These are phyloP conservation scores for Heliconius aoede DNA, from an alignment of 2,888 invertebrate species.

Conservation along the genomic window DNA sequence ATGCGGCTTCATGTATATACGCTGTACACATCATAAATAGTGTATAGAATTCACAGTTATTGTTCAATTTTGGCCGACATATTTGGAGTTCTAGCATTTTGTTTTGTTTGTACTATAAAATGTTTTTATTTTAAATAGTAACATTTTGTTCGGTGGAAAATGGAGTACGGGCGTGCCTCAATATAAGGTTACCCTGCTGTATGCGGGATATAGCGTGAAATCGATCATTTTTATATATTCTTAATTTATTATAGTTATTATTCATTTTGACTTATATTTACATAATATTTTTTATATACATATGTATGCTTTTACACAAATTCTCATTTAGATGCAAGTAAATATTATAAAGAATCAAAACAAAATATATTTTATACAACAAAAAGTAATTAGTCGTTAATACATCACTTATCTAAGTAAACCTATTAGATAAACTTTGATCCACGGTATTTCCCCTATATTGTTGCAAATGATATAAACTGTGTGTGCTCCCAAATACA, in stretches of 20 bases:
- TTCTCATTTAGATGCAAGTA: no score
- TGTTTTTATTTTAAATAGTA: neutral
- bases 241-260: neutral
- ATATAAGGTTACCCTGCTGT: no score
- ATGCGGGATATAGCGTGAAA: no score
- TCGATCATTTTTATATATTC: no score
- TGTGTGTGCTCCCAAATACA: constrained; percentile 69
- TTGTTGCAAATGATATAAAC: constrained; percentile 72
- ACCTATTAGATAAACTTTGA: constrained; percentile 61
- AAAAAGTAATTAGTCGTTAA: constrained; percentile 31
- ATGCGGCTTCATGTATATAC: constrained; percentile 60
- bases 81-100: neutral
- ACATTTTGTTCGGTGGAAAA: no score
- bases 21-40: constrained; percentile 68
- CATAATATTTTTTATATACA: no score
- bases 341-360: no score
- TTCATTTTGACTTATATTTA: neutral
- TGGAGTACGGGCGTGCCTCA: no score
- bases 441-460: constrained; percentile 63
- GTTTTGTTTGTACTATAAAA: neutral
- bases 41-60: constrained; percentile 47
- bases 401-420: constrained; percentile 44
- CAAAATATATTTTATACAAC: neutral
- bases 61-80: constrained; percentile 22
- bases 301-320: no score